phyloP scores from a whole-genome alignment of 1,140 invertebrate species.

The Aleiodes sp. region DNA sequence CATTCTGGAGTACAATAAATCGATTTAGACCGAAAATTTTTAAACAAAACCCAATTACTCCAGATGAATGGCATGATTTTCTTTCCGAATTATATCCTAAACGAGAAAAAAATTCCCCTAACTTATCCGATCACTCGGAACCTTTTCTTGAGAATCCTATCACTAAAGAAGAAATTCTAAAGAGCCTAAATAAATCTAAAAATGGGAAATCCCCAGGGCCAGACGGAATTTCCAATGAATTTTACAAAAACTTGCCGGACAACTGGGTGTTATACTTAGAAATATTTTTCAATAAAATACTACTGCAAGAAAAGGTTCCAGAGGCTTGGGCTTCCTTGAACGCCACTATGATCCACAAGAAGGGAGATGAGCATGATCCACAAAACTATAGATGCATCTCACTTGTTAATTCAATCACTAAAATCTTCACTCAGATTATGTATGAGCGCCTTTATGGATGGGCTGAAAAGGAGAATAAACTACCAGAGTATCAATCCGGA shows the following conservation, averaged over 20 bases:
- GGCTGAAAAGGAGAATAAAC: constrained; percentile 34
- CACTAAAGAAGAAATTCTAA: background rate
- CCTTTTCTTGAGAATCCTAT: constrained; percentile 4
- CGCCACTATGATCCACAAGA: constrained; percentile 38
- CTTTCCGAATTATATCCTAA: background rate
- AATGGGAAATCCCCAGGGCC: constrained; percentile 31
- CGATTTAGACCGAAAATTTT: background rate
- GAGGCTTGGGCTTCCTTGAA: constrained; percentile 21
- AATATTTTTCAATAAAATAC: constrained; percentile 25
- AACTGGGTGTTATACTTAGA: constrained; percentile 19
- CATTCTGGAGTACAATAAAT: background rate
- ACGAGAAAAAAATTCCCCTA: background rate
- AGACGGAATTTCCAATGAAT: constrained; percentile 33
- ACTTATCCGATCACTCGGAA: background rate
- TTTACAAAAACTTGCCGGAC: constrained; percentile 23
- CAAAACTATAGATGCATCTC: constrained; percentile 44
- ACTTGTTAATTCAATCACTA: constrained; percentile 34
- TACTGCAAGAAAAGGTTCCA: constrained; percentile 44
- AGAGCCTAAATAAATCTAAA: constrained; percentile 22
- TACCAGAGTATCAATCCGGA: constrained; percentile 42
- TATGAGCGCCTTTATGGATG: constrained; percentile 29
- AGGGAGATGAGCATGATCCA: constrained; percentile 39
- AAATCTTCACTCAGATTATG: constrained; percentile 40
- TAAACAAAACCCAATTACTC: background rate
- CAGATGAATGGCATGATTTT: background rate